Evolutionary conservation across 2,113 vertebrate species (phyloP), one percentile per base, ranked within the genome.

Genomic region (Melanocharis versteri): DNA sequence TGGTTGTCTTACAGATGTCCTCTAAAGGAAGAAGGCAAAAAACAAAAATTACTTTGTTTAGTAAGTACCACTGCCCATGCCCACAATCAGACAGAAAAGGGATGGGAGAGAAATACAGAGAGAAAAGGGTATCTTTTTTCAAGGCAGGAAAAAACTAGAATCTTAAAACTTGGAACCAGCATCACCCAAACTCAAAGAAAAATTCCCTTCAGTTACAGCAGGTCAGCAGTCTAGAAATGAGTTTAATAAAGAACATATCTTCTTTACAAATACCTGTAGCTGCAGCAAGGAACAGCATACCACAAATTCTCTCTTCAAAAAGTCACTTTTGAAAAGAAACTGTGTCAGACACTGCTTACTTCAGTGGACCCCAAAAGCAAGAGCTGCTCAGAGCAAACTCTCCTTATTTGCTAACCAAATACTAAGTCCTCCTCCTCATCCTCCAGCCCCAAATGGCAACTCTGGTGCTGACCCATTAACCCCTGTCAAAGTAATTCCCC

Each of bases 221-320:
- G 3, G 5, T 17, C 3, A 2, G 33, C 51, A 76, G 31, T 12
- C 31, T 27, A 35, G 24, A 42, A 53, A 16, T 9, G 0, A 58
- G 18, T 23, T 82, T 28, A 79, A 24, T 21, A 30, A 50, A 42
- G 12, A 89, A n/a, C 2, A 0, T 8, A 11, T n/a, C 83, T 91
- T 71, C 44, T 70, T 42, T 30, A 21, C 2, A 6, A 76, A 65
- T 28, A 80, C 13, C 28, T 42, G 68, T 8, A 80, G 24, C 62
- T 75, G 57, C 61, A 51, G 27, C 11, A 22, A 51, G 15, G 18
- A 87, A 64, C 11, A 66, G 16, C 19, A 22, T 4, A 71, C 20
- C 53, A 68, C 6, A 76, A 47, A 50, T 11, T 37, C 21, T 40
- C 37, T 47, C 35, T 81, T 22, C 11, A 24, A 58, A 81, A 58